phyloP scores from a whole-genome alignment of 35 echinoderm and acorn worm genomes.

The Apostichopus japonicus region DNA sequence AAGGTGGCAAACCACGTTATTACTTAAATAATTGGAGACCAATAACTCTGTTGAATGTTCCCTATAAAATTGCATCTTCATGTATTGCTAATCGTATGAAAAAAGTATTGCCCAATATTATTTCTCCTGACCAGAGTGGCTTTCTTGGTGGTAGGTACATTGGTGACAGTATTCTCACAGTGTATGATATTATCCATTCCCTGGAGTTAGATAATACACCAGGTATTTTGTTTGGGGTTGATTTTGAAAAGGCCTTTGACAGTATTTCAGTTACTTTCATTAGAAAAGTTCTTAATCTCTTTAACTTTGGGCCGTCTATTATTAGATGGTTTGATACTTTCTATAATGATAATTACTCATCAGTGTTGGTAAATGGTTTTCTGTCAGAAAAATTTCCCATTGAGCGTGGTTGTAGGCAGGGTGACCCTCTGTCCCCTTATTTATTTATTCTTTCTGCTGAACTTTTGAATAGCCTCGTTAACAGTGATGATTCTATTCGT shows the following conservation, averaged over 20 bases:
- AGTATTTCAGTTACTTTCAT: conserved; percentile 6
- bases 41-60: conserved; percentile 15
- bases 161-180: background rate
- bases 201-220: background rate
- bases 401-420: conserved; percentile 1
- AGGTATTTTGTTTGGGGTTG: background rate
- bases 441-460: background rate
- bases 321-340: conserved; percentile 19
- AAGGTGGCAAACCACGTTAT: background rate
- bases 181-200: conserved; percentile 17
- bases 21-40: conserved; percentile 1
- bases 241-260: conserved; percentile 11
- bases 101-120: background rate
- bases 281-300: background rate
- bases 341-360: background rate
- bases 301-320: conserved; percentile 6
- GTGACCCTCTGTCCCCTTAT: conserved; percentile 1
- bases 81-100: conserved; percentile 32
- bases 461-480: background rate
- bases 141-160: background rate
- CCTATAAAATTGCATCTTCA: background rate
- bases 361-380: background rate
- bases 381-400: background rate
- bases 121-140: background rate
- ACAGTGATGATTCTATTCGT: background rate